A percentile compares a stretch with the other conserved stretches of the same genome.
Evolutionary conservation across 2,797 vertebrate genomes (phyloP).

Genomic region (Neosalanx taihuensis): DNA sequence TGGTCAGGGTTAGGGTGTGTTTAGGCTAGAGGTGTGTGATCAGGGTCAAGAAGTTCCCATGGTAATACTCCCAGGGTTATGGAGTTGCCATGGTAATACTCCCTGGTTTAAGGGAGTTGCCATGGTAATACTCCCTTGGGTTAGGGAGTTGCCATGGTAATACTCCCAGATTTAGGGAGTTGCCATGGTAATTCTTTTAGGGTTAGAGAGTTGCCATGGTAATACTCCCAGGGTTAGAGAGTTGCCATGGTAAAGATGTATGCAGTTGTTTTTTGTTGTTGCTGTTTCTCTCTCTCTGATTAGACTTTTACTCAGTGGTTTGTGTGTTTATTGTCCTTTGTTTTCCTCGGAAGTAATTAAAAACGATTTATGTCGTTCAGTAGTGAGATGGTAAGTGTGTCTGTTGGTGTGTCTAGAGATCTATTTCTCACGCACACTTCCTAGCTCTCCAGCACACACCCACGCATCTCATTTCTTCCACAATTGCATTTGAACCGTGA

Average conservation of each 20-base stretch:
- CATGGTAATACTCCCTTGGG: no score
- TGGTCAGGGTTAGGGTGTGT: no score
- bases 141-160: no score
- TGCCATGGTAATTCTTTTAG: no score
- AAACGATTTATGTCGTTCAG: constrained; percentile 30
- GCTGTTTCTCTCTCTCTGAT: not conserved
- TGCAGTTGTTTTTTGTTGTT: not conserved
- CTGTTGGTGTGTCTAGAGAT: not conserved
- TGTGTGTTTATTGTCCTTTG: constrained; percentile 42
- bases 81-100: no score
- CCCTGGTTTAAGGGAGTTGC: no score
- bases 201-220: no score
- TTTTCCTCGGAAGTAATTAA: constrained; percentile 45
- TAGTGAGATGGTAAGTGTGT: constrained; percentile 14
- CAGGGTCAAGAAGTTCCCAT: no score
- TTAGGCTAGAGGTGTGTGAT: no score
- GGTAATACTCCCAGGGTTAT: no score
- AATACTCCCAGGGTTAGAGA: not conserved
- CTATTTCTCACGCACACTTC: not conserved
- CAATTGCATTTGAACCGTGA: constrained; percentile 19
- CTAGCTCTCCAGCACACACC: not conserved
- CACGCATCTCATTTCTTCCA: not conserved
- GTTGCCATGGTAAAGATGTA: not conserved
- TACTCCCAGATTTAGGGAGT: no score
- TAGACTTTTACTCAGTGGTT: constrained; percentile 37